Conservation (phyloP, 2,113 vertebrate genomes). For the Acrocephalus kingi region DNA sequence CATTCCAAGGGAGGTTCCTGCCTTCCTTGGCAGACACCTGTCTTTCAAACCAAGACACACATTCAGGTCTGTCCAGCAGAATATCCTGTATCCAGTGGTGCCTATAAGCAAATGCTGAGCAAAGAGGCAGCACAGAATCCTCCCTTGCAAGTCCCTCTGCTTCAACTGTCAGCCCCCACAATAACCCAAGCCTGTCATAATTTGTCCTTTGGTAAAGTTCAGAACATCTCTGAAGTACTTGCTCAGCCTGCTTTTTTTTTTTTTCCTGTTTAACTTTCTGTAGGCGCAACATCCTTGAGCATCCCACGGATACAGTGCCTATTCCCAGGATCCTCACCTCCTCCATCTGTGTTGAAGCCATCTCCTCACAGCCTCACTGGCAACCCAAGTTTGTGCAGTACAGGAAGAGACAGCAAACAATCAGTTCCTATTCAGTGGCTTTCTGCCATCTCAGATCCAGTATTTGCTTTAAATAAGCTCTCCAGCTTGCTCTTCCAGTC, state of each 20-base stretch:
- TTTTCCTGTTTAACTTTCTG: not conserved
- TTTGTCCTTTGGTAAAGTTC: not conserved
- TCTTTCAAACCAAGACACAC: not conserved
- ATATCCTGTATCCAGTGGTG: rapidly evolving
- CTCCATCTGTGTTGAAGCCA: not conserved
- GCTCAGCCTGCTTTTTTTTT: not conserved
- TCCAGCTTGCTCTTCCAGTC: not conserved
- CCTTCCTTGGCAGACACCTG: not conserved
- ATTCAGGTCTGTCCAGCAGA: not conserved
- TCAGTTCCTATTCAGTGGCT: not conserved
- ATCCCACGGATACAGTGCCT: not conserved
- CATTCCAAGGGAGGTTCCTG: not conserved
- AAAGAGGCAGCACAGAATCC: not conserved
- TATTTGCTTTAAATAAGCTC: not conserved
- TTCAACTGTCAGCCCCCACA: not conserved
- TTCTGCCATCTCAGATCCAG: not conserved
- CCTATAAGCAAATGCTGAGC: not conserved
- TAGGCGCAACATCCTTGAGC: not conserved
- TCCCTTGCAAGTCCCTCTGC: not conserved
- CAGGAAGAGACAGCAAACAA: not conserved
- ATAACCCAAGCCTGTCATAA: not conserved
- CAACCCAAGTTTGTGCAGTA: not conserved
- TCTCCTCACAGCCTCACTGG: not conserved
- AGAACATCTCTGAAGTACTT: not conserved
- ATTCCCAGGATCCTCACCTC: not conserved